phyloP scores from a whole-genome alignment of 2,888 invertebrate species.

The Drosophila setosimentum region DNA sequence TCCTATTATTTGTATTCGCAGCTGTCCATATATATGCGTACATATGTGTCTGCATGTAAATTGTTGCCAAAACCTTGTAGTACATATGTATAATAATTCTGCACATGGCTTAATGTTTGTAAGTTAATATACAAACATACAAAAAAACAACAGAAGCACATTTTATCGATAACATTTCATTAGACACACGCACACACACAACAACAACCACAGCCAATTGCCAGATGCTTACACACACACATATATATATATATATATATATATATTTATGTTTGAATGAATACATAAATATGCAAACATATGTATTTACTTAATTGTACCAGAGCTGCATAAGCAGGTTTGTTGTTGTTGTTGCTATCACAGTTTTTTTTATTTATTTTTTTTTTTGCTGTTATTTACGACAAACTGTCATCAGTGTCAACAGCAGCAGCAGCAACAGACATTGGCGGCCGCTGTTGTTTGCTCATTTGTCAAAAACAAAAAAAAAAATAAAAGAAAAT shows the following conservation, averaged over 20 bases:
- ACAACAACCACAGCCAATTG: not conserved
- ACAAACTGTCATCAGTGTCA: constrained; percentile 63
- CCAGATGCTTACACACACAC: not conserved
- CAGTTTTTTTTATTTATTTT: constrained; percentile 8
- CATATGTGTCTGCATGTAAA: not conserved
- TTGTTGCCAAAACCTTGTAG: not conserved
- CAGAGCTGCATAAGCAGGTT: constrained; percentile 24
- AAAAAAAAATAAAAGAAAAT: constrained; percentile 9
- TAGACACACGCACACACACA: constrained; percentile 5
- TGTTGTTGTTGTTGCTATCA: constrained; percentile 25
- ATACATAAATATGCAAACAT: not conserved
- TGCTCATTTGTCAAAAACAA: constrained; percentile 70
- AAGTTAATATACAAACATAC: constrained; percentile 11
- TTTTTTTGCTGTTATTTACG: constrained; percentile 47
- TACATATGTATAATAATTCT: not conserved
- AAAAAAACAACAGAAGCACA: not conserved
- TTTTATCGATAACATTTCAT: constrained; percentile 23
- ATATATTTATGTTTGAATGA: not conserved
- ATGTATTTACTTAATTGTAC: constrained; percentile 30
- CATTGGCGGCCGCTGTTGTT: constrained; percentile 65
- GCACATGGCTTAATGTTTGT: not conserved
- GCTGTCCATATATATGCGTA: not conserved
- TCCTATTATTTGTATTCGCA: not conserved
- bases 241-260: not conserved
- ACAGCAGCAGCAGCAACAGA: constrained; percentile 57